Conservation (phyloP, 2,888 invertebrate species). For the Acanthacorydalis orientalis region DNA sequence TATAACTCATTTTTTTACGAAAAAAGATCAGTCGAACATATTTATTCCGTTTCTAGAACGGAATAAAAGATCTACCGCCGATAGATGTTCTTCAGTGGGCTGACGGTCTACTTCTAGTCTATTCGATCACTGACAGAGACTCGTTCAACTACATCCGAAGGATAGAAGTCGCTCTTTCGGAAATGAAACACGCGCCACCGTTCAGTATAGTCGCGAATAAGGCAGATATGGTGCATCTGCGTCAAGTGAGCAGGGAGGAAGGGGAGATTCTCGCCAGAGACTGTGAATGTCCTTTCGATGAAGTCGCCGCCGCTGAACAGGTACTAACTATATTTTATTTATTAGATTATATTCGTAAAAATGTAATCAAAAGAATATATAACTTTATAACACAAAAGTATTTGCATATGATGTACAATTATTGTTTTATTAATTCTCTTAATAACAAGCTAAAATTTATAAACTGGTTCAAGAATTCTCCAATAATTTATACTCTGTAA, state of each 20-base stretch:
- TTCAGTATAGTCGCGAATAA: conserved; percentile 81
- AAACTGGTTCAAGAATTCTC: no score
- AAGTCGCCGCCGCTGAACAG: conserved; percentile 80
- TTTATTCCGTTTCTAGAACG: conserved; percentile 28
- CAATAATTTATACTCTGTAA: no score
- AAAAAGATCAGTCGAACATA: not conserved
- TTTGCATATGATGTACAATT: no score
- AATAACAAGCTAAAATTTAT: no score
- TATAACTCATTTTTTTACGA: conserved; percentile 3
- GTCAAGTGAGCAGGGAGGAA: conserved; percentile 76
- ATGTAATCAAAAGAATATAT: no score
- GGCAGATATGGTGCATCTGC: conserved; percentile 76
- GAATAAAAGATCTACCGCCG: conserved; percentile 49
- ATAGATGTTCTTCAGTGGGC: conserved; percentile 71
- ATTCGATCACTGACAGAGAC: conserved; percentile 74
- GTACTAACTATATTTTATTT: no score
- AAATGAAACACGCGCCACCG: conserved; percentile 53
- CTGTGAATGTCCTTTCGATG: conserved; percentile 74
- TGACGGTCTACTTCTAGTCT: conserved; percentile 74
- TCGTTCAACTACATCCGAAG: conserved; percentile 71
- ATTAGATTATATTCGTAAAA: no score
- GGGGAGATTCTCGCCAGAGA: conserved; percentile 78
- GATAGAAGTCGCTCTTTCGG: conserved; percentile 41
- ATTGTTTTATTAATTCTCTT: no score
- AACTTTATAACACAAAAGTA: no score